A percentile compares a stretch with the other conserved stretches of the same genome.
Evolutionary conservation across 2,113 vertebrate species (phyloP).

Genomic region (Scomber japonicus): DNA sequence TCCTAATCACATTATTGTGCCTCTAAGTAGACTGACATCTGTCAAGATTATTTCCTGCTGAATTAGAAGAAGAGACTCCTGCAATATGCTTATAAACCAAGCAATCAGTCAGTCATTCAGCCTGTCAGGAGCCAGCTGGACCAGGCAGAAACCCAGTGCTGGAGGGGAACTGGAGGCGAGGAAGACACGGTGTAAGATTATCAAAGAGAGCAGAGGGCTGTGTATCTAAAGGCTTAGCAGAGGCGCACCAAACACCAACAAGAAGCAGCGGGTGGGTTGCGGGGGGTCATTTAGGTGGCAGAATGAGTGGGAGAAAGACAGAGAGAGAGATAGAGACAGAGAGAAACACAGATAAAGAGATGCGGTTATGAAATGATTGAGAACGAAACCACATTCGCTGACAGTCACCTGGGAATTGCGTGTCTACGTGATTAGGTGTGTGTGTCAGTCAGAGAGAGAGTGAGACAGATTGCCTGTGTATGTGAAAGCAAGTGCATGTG

Average conservation of each 20-base stretch:
- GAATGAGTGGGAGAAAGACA: slow-evolving; percentile 30
- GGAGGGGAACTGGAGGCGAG: slow-evolving; percentile 56
- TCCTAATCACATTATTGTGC: background rate
- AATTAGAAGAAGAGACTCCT: slow-evolving; percentile 13
- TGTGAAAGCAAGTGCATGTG: background rate
- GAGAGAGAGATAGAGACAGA: background rate
- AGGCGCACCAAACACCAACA: slow-evolving; percentile 53
- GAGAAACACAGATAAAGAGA: slow-evolving; percentile 36
- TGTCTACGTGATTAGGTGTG: slow-evolving; percentile 39
- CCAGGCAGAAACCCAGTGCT: slow-evolving; percentile 37
- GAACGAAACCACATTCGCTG: slow-evolving; percentile 40
- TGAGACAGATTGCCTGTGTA: background rate
- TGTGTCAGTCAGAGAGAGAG: background rate
- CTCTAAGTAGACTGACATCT: slow-evolving; percentile 10
- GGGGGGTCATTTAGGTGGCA: slow-evolving; percentile 47
- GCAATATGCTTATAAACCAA: slow-evolving; percentile 45
- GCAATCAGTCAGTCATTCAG: slow-evolving; percentile 48
- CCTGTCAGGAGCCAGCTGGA: slow-evolving; percentile 58
- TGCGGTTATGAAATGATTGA: slow-evolving; percentile 32
- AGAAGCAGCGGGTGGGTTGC: slow-evolving; percentile 3
- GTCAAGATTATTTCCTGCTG: slow-evolving; percentile 25
- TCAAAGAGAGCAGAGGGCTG: slow-evolving; percentile 67
- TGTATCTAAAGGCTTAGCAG: slow-evolving; percentile 57
- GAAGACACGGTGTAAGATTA: slow-evolving; percentile 63
- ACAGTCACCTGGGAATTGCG: slow-evolving; percentile 39